phyloP scores from a whole-genome alignment of 2,797 vertebrate genomes.

The Allobates femoralis region DNA sequence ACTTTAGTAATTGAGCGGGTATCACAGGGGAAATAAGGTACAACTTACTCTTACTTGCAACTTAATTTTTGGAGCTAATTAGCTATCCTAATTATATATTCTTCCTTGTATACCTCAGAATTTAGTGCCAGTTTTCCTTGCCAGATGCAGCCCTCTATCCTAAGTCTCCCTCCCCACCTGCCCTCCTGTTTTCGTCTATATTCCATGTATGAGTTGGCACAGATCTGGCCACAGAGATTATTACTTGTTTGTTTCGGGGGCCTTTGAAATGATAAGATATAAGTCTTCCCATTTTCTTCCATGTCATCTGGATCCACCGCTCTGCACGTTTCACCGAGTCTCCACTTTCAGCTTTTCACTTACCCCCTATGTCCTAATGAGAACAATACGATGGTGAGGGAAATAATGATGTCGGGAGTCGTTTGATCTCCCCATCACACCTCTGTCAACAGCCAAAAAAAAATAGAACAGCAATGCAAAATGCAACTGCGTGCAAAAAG shows the following conservation, averaged over 20 bases:
- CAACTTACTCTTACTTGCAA: not conserved
- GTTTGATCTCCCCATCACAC: constrained; percentile 43
- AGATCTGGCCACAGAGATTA: constrained; percentile 50
- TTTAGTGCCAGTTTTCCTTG: constrained; percentile 9
- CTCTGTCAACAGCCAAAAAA: constrained; percentile 32
- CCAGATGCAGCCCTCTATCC: constrained; percentile 31
- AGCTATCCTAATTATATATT: not conserved
- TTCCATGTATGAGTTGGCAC: constrained; percentile 51
- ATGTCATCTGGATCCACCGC: constrained; percentile 44
- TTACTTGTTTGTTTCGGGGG: constrained; percentile 52
- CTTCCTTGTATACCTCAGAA: constrained; percentile 31
- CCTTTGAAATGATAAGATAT: constrained; percentile 59
- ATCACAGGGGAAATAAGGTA: not conserved
- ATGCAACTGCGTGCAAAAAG: not conserved
- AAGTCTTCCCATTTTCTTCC: not conserved
- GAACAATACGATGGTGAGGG: constrained; percentile 20
- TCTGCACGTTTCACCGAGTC: constrained; percentile 26
- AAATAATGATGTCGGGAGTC: not conserved
- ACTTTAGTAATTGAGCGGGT: not conserved
- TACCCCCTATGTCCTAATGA: constrained; percentile 34
- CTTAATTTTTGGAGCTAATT: constrained; percentile 11
- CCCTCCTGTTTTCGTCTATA: constrained; percentile 44
- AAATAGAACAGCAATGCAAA: constrained; percentile 1
- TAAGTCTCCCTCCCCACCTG: constrained; percentile 35
- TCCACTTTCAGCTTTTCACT: constrained; percentile 30